These are phyloP conservation scores for Dynastes tityus DNA, from an alignment of 2,888 invertebrate genomes.

Conservation along the genomic window DNA sequence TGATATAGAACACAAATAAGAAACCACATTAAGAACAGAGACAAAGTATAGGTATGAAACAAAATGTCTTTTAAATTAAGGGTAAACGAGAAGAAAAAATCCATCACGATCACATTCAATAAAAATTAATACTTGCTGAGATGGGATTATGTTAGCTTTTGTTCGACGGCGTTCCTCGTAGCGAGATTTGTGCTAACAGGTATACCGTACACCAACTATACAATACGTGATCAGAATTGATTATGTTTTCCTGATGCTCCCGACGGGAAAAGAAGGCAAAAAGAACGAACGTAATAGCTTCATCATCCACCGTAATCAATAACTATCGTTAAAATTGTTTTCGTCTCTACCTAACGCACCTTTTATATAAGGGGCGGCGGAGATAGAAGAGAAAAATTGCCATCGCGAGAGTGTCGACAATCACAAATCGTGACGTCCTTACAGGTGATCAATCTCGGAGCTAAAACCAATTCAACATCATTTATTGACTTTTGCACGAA, in stretches of 20 bases:
- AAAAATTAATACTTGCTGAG: constrained; percentile 12
- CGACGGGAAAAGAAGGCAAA: constrained; percentile 15
- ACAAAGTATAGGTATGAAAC: too few species aligned
- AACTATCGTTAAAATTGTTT: constrained; percentile 47
- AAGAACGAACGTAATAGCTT: constrained; percentile 36
- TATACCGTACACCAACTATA: constrained; percentile 34
- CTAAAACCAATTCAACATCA: constrained; percentile 53
- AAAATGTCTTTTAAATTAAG: too few species aligned
- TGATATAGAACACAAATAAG: too few species aligned
- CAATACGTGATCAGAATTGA: constrained; percentile 46
- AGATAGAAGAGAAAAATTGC: constrained; percentile 51
- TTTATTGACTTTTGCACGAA: constrained; percentile 51
- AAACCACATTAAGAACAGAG: too few species aligned
- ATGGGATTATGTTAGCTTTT: constrained; percentile 25
- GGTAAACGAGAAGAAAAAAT: constrained; percentile 14
- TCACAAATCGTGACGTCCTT: constrained; percentile 56
- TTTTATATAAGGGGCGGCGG: constrained; percentile 45
- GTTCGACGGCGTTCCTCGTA: not conserved
- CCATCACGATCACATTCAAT: constrained; percentile 12
- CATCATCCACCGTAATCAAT: constrained; percentile 41
- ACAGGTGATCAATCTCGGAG: constrained; percentile 56
- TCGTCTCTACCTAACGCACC: constrained; percentile 33
- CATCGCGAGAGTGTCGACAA: constrained; percentile 53
- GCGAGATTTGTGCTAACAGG: constrained; percentile 41
- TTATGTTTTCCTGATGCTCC: constrained; percentile 33